Evolutionary conservation across 2,888 invertebrate genomes (phyloP).

Genomic region (Cinara cedri): DNA sequence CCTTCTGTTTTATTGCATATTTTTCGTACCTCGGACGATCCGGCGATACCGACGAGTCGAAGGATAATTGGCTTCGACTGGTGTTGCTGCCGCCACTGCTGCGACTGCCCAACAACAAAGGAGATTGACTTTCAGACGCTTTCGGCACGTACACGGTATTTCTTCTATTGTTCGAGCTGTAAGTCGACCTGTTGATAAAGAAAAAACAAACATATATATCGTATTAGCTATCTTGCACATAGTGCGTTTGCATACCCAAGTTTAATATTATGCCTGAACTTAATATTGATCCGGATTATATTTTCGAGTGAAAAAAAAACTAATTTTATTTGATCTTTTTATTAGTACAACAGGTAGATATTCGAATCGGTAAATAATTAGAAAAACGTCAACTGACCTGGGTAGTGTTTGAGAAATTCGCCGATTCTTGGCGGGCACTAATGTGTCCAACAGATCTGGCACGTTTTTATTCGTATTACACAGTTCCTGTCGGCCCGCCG

Average conservation of each 20-base stretch:
- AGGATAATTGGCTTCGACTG: conserved; percentile 43
- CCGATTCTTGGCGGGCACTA: conserved; percentile 31
- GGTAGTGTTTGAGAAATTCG: conserved; percentile 47
- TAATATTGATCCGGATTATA: too few relatives aligned
- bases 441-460: conserved; percentile 66
- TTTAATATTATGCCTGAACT: too few relatives aligned
- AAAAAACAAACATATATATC: background rate
- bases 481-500: conserved; percentile 57
- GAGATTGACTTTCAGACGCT: conserved; percentile 74
- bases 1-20: too few relatives aligned
- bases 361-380: background rate
- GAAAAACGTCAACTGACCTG: conserved; percentile 17
- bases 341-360: too few relatives aligned
- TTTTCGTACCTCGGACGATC: conserved; percentile 28
- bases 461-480: conserved; percentile 66
- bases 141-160: conserved; percentile 57
- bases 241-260: too few relatives aligned
- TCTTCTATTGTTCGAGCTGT: conserved; percentile 8
- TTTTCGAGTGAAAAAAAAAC: background rate
- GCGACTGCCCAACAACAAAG: conserved; percentile 73
- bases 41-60: conserved; percentile 28
- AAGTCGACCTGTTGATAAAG: conserved; percentile 30
- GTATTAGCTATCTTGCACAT: background rate
- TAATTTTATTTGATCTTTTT: too few relatives aligned
- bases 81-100: conserved; percentile 70